phyloP scores from a whole-genome alignment of 2,888 invertebrate species.

The Xylocampa areola region DNA sequence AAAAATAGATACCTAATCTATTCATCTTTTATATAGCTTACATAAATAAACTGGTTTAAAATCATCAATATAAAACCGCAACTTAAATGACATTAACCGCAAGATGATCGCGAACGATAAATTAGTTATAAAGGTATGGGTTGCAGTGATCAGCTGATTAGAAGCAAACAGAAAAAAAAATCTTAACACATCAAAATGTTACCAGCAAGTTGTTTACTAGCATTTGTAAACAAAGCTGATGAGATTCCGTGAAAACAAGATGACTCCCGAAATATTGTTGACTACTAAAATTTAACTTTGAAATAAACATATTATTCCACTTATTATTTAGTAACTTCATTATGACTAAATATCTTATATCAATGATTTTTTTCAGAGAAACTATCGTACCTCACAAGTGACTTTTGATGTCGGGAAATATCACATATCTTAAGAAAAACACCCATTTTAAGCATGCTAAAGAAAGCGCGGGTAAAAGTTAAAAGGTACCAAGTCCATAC shows the following conservation, averaged over 20 bases:
- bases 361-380: too few relatives aligned
- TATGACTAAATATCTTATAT: too few relatives aligned
- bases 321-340: too few relatives aligned
- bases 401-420: too few relatives aligned
- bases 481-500: too few relatives aligned
- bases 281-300: background rate
- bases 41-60: constrained; percentile 8
- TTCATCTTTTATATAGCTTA: too few relatives aligned
- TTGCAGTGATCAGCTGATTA: too few relatives aligned
- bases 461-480: too few relatives aligned
- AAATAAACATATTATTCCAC: background rate
- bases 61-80: constrained; percentile 4
- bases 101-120: constrained; percentile 3
- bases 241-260: constrained; percentile 5
- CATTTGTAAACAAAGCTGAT: constrained; percentile 4
- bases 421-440: too few relatives aligned
- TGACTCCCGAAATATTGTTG: constrained; percentile 5
- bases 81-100: constrained; percentile 23
- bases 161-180: constrained; percentile 1
- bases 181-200: background rate
- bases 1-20: background rate
- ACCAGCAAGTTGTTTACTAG: background rate
- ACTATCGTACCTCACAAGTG: too few relatives aligned
- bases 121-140: constrained; percentile 17
- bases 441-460: too few relatives aligned